Evolutionary conservation across 2,113 vertebrate genomes (phyloP), one percentile per base, ranked within the genome.

Genomic region (Ranitomeya imitator): DNA sequence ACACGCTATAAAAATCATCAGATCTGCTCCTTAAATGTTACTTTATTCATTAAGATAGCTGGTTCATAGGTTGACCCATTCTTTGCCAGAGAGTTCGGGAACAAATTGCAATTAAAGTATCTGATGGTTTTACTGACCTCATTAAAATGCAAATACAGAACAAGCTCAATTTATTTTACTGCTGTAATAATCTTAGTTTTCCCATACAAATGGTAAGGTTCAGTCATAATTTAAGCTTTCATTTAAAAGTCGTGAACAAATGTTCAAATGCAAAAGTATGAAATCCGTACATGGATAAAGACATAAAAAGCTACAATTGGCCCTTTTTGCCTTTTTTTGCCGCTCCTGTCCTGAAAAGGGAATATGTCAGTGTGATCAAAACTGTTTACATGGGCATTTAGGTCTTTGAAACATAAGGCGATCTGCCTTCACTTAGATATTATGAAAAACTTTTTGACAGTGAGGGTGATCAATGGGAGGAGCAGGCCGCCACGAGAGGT

Each of bases 81-180:
- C 59, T 51, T 54, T 86, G 85, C 85, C 85, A 86, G 76, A 55
- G n/a, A 86, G 45, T 63, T 86, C n/a, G 51, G 85, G n/a, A 77
- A 86, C 85, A 86, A 86, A 79, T 79, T 80, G 77, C 86, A 87
- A 87, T 87, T 87, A 87, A 87, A 80, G 67, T 87, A 87, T 80
- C 86, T 87, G 86, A 87, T 87, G 86, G 78, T 87, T 87, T 87
- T 87, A 87, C 86, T 87, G 86, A 87, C 86, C 86, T 87, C 86
- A 87, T 87, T 80, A 87, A 87, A 87, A 87, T 87, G 86, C 78
- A 87, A 87, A 87, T 87, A 80, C 77, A 59, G 86, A 63, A 55
- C 86, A 87, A 69, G 77, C 60, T 65, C 76, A 87, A 87, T 87
- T 87, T 80, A 87, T 80, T 87, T 87, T 80, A 87, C 76, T 80